Evolutionary conservation across 2,113 vertebrate species (phyloP), one percentile per base, ranked within the genome.

Genomic region (Nesogale talazaci): DNA sequence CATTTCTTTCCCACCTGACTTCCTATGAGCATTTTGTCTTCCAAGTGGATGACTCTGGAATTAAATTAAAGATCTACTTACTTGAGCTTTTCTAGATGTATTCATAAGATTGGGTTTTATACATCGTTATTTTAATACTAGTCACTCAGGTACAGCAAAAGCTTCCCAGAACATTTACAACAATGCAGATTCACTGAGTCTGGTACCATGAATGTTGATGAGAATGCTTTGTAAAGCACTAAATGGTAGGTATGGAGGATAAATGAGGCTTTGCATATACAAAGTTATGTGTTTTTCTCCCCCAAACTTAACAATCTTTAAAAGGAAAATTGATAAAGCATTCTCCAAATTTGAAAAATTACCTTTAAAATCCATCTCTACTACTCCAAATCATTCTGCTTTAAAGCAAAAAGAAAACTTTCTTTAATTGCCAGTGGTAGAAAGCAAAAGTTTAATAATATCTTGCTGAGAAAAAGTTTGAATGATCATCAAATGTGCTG

Each of bases 401-500:
- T 52, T 52, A 34, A 91, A 69, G 29, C 20, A 31, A 3, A 87
- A 94, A 90, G 61, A 77, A 83, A 29, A n/a, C 34, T 94, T 74
- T 56, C 42, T 87, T 78, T 93, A 72, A 85, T 92, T 93, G 78
- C 82, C 63, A 69, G 42, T 74, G 75, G 75, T 78, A 69, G 92
- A 82, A 88, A 93, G 69, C 67, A 72, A 77, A 52, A 87, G 74
- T 84, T 69, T 88, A 42, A 88, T 88, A 89, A 42, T n/a, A 36
- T n/a, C 38, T n/a, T 38, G 19, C 17, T 72, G 69, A 16, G 82
- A 9, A 93, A 86, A 17, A 78, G 23, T 56, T 78, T 92, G 76
- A 88, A 85, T 82, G 85, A 81, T 63, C 75, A 56, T 93, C 36
- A 74, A 27, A 74, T 65, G 83, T 74, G 84, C 65, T 67, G 59